Conservation (phyloP, 2,888 invertebrate genomes). For the Embidobia sp. region DNA sequence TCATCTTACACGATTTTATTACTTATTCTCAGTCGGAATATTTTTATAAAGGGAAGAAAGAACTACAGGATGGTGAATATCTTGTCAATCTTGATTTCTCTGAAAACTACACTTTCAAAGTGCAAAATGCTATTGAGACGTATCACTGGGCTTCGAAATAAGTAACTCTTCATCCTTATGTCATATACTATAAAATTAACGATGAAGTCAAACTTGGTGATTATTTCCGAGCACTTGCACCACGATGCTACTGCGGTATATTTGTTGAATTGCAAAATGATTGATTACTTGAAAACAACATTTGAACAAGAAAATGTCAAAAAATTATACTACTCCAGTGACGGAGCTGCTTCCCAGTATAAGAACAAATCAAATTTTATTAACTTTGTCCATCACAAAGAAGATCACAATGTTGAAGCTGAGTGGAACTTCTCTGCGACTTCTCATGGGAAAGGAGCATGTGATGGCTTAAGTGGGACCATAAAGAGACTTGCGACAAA, state of each 20-base stretch:
- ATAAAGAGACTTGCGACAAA: not conserved
- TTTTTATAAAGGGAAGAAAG: not conserved
- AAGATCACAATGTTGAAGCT: not conserved
- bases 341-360: slow-evolving; percentile 16
- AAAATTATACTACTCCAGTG: slow-evolving; percentile 2
- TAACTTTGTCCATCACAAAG: slow-evolving; percentile 15
- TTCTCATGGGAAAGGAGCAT: slow-evolving; percentile 3
- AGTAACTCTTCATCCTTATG: slow-evolving; percentile 23
- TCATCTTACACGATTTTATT: slow-evolving; percentile 7
- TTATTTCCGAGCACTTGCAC: slow-evolving; percentile 11
- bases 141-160: slow-evolving; percentile 18
- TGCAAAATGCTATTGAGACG: slow-evolving; percentile 25
- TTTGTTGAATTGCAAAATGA: slow-evolving; percentile 20
- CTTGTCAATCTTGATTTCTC: slow-evolving; percentile 20
- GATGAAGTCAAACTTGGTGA: slow-evolving; percentile 7
- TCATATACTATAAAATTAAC: slow-evolving; percentile 5
- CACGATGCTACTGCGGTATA: slow-evolving; percentile 5
- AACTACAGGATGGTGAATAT: slow-evolving; percentile 7
- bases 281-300: slow-evolving; percentile 3
- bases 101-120: slow-evolving; percentile 23
- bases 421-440: slow-evolving; percentile 11
- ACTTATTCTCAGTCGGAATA: slow-evolving; percentile 15
- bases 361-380: slow-evolving; percentile 35
- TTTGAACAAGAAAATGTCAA: slow-evolving; percentile 3
- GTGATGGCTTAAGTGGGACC: not conserved